These are phyloP conservation scores for Euphonia xanthogaster DNA, from an alignment of 2,797 vertebrate species.

Conservation along the genomic window DNA sequence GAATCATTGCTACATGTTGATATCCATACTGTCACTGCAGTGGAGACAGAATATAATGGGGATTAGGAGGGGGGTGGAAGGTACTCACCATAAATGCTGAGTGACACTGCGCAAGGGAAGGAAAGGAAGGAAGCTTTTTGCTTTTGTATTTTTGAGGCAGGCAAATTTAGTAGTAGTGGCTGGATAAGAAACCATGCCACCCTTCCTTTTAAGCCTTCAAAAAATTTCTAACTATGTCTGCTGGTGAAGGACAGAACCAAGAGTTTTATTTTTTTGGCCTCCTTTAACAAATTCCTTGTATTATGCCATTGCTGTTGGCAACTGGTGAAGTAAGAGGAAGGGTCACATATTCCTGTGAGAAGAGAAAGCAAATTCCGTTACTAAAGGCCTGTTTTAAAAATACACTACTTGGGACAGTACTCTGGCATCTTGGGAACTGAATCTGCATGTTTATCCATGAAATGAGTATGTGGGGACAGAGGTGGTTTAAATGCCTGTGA, in stretches of 20 bases:
- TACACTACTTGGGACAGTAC: not conserved
- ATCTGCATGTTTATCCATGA: not conserved
- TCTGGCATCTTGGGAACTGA: not conserved
- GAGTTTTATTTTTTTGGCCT: not conserved
- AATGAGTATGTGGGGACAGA: not conserved
- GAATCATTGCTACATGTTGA: not conserved
- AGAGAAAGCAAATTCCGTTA: not conserved
- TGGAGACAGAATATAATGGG: not conserved
- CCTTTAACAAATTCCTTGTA: not conserved
- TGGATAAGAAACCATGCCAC: not conserved
- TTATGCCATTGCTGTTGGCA: slow-evolving; percentile 3
- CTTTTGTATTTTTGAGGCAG: not conserved
- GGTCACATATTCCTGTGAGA: not conserved
- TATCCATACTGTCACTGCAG: not conserved
- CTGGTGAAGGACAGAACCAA: not conserved
- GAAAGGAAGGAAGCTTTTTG: not conserved
- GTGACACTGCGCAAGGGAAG: not conserved
- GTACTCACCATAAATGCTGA: not conserved
- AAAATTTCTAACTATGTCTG: not conserved
- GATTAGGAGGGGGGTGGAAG: not conserved
- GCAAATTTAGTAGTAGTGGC: not conserved
- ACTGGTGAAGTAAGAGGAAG: not conserved
- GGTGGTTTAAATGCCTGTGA: not conserved
- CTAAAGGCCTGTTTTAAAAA: not conserved
- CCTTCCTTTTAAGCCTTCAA: not conserved